Evolutionary conservation across 2,888 invertebrate species (phyloP).

Genomic region (Mythimna lalbum): DNA sequence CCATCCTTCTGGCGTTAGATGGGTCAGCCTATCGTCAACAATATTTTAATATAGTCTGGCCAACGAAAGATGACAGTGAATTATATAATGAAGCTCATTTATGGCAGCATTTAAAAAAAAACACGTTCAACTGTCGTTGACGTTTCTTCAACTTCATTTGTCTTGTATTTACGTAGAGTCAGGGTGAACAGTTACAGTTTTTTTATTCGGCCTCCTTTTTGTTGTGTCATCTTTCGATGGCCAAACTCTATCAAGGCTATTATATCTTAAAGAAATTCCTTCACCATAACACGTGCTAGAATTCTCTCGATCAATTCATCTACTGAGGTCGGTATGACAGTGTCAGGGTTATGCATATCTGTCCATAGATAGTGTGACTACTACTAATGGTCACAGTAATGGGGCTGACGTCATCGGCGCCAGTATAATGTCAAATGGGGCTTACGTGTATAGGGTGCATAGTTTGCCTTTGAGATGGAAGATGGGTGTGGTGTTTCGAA

Average conservation of each 20-base stretch:
- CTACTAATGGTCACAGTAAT: constrained; percentile 46
- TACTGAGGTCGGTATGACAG: constrained; percentile 21
- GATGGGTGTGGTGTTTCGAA: constrained; percentile 13
- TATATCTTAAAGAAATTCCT: constrained; percentile 16
- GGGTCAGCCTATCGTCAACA: background rate
- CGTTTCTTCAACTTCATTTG: too few relatives aligned
- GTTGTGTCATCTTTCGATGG: too few relatives aligned
- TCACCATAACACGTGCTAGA: constrained; percentile 1
- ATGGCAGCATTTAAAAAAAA: too few relatives aligned
- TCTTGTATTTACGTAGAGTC: too few relatives aligned
- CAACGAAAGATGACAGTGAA: too few relatives aligned
- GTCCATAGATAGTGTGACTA: constrained; percentile 49
- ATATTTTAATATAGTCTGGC: constrained; percentile 16
- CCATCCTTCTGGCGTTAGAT: background rate
- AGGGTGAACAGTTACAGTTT: too few relatives aligned
- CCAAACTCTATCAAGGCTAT: too few relatives aligned
- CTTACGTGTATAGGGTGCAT: constrained; percentile 43
- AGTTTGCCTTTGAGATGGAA: constrained; percentile 21
- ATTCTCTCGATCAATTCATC: constrained; percentile 18
- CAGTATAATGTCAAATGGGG: constrained; percentile 34
- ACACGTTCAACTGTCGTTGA: too few relatives aligned
- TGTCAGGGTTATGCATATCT: constrained; percentile 46
- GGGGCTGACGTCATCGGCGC: constrained; percentile 52
- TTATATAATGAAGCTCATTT: too few relatives aligned
- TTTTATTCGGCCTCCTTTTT: too few relatives aligned